Percentiles rank a stretch among this genome's conserved stretches.
phyloP scores from a whole-genome alignment of 2,797 vertebrate species.

The Lacerta agilis region DNA sequence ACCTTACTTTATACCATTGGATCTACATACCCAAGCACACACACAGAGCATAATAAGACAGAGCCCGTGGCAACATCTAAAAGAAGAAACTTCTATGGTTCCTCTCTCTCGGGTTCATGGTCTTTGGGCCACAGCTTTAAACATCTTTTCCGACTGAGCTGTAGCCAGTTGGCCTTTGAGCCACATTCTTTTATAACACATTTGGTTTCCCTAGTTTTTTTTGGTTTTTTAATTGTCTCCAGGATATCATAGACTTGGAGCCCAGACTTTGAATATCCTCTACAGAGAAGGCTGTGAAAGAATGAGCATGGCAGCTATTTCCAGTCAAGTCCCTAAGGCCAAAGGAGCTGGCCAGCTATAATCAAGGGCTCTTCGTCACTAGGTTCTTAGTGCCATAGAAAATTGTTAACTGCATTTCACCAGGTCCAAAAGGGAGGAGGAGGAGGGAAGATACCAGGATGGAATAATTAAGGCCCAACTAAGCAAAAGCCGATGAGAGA shows the following conservation, averaged over 20 bases:
- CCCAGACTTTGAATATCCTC: neutral
- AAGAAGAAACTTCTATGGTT: neutral
- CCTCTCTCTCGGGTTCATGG: neutral
- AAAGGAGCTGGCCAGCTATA: neutral
- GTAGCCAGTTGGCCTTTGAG: neutral
- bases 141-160: neutral
- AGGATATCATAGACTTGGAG: neutral
- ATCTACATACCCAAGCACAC: neutral
- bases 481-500: neutral
- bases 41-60: neutral
- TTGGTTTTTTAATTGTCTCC: neutral
- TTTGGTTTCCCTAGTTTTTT: neutral
- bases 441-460: neutral
- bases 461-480: neutral
- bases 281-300: neutral
- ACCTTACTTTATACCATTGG: neutral
- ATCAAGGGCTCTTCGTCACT: neutral
- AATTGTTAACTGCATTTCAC: constrained; percentile 1
- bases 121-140: neutral
- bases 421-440: neutral
- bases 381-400: neutral
- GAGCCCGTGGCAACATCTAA: neutral
- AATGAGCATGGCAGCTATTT: neutral
- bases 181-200: constrained; percentile 10
- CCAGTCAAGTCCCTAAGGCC: neutral